Conservation (phyloP, 2,113 vertebrate species). For the Notothenia rossii region DNA sequence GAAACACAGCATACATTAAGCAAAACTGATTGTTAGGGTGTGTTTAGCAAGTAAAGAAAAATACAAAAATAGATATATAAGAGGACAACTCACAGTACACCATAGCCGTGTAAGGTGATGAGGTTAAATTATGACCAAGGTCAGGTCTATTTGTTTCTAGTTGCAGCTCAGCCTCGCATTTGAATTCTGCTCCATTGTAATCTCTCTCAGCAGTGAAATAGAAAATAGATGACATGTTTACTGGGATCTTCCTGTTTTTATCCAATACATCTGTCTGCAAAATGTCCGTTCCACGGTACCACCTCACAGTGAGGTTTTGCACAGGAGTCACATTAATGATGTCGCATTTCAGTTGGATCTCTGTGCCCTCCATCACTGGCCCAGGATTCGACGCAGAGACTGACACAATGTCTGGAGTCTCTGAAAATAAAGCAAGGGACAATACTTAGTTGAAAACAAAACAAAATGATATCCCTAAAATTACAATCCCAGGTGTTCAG, state of each 20-base stretch:
- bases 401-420: slow-evolving; percentile 33
- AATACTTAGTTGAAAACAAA: not conserved
- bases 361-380: slow-evolving; percentile 35
- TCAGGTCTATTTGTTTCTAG: slow-evolving; percentile 50
- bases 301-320: slow-evolving; percentile 45
- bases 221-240: not conserved
- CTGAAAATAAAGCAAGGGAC: slow-evolving; percentile 31
- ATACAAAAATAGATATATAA: not conserved
- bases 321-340: slow-evolving; percentile 50
- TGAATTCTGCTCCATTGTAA: slow-evolving; percentile 54
- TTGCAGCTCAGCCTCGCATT: slow-evolving; percentile 62
- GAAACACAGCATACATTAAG: not conserved
- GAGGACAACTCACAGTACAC: slow-evolving; percentile 66
- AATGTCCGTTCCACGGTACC: slow-evolving; percentile 23
- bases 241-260: rapidly evolving
- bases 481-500: not conserved
- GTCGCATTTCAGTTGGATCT: slow-evolving; percentile 62
- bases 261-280: rapidly evolving
- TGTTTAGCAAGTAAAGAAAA: not conserved
- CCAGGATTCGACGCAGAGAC: slow-evolving; percentile 1
- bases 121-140: not conserved
- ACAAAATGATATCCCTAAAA: not conserved
- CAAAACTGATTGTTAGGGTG: too few relatives aligned
- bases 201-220: not conserved
- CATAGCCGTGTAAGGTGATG: slow-evolving; percentile 29